These are phyloP conservation scores for Lymantria monacha DNA, from an alignment of 2,888 invertebrate genomes.

Conservation along the genomic window DNA sequence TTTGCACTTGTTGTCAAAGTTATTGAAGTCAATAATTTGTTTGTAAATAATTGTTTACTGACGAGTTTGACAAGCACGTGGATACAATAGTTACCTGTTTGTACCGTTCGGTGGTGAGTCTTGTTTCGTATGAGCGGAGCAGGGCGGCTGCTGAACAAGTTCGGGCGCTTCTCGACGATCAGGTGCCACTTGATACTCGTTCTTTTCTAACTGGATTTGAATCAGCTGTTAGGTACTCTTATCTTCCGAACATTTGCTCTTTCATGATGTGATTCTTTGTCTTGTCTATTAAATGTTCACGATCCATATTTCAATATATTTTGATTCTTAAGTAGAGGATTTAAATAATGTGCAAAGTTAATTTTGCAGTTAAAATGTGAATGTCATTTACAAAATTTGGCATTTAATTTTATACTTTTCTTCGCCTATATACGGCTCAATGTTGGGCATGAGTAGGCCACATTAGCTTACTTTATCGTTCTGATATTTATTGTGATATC, in stretches of 20 bases:
- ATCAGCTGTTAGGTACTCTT: constrained; percentile 73
- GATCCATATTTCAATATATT: background rate
- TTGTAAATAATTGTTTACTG: constrained; percentile 49
- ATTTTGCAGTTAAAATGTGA: constrained; percentile 5
- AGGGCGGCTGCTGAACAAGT: constrained; percentile 74
- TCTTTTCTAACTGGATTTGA: constrained; percentile 78
- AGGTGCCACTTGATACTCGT: constrained; percentile 78
- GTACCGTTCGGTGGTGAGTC: constrained; percentile 70
- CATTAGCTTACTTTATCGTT: no score
- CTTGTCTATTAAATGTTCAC: background rate
- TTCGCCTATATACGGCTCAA: no score
- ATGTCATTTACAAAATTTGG: constrained; percentile 3
- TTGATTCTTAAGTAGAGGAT: background rate
- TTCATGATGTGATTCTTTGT: constrained; percentile 5
- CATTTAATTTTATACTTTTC: background rate
- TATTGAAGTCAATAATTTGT: constrained; percentile 21
- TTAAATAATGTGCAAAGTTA: background rate
- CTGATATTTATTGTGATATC: no score
- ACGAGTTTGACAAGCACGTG: constrained; percentile 74
- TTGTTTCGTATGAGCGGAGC: constrained; percentile 37
- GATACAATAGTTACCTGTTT: constrained; percentile 74
- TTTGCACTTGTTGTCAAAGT: background rate
- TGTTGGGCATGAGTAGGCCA: no score
- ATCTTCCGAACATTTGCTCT: constrained; percentile 32
- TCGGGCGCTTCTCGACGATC: constrained; percentile 74